Conservation (phyloP, 2,113 vertebrate genomes). For the Polypterus bichir region DNA sequence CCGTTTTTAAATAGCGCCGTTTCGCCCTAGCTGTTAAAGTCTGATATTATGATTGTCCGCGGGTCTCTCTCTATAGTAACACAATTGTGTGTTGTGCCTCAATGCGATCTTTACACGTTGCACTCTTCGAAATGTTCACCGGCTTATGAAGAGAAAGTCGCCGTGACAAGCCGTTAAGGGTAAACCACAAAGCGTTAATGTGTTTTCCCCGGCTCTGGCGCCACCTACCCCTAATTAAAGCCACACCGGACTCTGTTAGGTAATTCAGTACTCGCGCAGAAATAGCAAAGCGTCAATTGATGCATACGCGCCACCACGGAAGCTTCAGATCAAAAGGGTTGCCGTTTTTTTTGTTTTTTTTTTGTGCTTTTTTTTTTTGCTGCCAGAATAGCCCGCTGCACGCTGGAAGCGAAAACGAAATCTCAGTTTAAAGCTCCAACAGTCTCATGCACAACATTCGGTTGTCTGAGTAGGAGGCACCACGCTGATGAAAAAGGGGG, state of each 20-base stretch:
- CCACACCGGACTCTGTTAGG: constrained; percentile 11
- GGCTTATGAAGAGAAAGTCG: no score
- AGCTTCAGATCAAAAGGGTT: constrained; percentile 3
- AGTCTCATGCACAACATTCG: no score
- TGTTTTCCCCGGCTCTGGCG: constrained; percentile 23
- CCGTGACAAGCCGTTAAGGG: constrained; percentile 10
- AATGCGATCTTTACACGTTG: constrained; percentile 5
- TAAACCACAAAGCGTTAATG: constrained; percentile 14
- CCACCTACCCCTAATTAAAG: constrained; percentile 31
- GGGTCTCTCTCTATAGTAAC: no score
- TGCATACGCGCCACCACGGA: constrained; percentile 4
- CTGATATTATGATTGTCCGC: no score
- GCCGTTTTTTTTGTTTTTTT: background rate
- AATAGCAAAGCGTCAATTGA: constrained; percentile 7
- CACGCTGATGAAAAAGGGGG: no score
- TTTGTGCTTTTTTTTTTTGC: background rate
- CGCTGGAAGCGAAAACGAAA: background rate
- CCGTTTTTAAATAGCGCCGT: no score
- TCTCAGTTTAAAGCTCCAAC: background rate
- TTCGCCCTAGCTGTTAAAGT: no score
- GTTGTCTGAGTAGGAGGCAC: no score
- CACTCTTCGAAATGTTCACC: background rate
- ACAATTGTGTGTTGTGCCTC: constrained; percentile 10
- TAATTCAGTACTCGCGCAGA: constrained; percentile 8
- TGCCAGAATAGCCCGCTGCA: background rate